Conservation (phyloP, 2,888 invertebrate species). For the Acronicta leporina region DNA sequence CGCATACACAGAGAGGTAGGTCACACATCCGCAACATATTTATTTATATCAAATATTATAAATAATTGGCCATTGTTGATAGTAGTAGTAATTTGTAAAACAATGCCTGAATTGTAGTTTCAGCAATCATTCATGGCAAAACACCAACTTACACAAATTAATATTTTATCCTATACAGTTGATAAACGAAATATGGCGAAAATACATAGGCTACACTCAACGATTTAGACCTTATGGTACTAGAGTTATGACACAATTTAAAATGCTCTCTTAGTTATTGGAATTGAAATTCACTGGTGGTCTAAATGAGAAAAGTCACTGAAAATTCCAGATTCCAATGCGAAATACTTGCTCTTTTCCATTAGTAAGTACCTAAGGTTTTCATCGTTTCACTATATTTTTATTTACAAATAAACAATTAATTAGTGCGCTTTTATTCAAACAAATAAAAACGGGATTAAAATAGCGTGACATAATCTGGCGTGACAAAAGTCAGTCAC, state of each 20-base stretch:
- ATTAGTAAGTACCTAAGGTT: neutral
- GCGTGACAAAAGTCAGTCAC: conserved; percentile 69
- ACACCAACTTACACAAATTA: too few relatives aligned
- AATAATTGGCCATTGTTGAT: conserved; percentile 8
- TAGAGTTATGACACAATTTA: too few relatives aligned
- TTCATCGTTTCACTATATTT: neutral
- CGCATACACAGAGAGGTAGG: conserved; percentile 53
- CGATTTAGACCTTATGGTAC: too few relatives aligned
- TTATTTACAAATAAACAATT: neutral
- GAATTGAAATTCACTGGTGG: too few relatives aligned
- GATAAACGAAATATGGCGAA: too few relatives aligned
- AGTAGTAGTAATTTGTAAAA: neutral
- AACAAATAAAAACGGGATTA: conserved; percentile 18
- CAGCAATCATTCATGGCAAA: neutral
- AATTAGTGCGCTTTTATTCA: conserved; percentile 46
- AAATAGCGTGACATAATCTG: conserved; percentile 61
- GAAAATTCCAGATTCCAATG: neutral
- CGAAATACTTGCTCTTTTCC: neutral
- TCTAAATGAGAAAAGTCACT: too few relatives aligned
- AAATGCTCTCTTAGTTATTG: too few relatives aligned
- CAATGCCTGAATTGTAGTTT: conserved; percentile 2
- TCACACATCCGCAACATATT: conserved; percentile 43
- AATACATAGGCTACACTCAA: too few relatives aligned
- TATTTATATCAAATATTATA: conserved; percentile 43
- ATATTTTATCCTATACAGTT: too few relatives aligned